phyloP scores from a whole-genome alignment of 2,888 invertebrate species.

The Emesis russula region DNA sequence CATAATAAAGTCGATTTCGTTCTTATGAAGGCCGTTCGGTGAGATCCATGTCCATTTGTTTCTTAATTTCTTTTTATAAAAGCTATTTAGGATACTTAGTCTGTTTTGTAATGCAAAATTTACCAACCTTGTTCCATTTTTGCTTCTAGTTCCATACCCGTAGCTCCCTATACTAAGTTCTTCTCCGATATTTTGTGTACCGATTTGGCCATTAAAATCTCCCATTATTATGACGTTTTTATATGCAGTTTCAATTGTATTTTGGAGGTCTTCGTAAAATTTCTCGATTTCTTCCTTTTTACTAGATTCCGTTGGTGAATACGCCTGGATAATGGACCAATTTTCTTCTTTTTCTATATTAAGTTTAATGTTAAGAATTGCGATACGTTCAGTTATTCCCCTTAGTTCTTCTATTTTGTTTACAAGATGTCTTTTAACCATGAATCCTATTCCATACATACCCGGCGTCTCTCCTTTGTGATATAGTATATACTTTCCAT shows the following conservation, averaged over 20 bases:
- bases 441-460: too few relatives aligned
- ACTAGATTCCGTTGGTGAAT: neutral
- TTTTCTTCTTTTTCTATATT: neutral
- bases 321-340: neutral
- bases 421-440: too few relatives aligned
- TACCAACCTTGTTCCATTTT: constrained; percentile 57
- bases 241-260: neutral
- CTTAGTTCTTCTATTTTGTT: too few relatives aligned
- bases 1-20: constrained; percentile 55
- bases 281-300: neutral
- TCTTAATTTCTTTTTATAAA: constrained; percentile 39
- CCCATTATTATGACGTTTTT: neutral
- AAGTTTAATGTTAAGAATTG: neutral
- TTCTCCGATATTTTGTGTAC: constrained; percentile 48
- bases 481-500: too few relatives aligned
- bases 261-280: constrained; percentile 5
- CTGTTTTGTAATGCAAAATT: constrained; percentile 63
- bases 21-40: constrained; percentile 7
- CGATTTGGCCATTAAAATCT: too few relatives aligned
- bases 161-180: constrained; percentile 64
- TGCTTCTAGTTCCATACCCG: constrained; percentile 70
- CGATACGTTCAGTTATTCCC: neutral
- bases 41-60: constrained; percentile 34
- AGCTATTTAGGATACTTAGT: constrained; percentile 56
- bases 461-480: too few relatives aligned